A percentile compares a stretch with the other conserved stretches of the same genome.
phyloP scores from a whole-genome alignment of 2,797 vertebrate species.

The Erethizon dorsatum region DNA sequence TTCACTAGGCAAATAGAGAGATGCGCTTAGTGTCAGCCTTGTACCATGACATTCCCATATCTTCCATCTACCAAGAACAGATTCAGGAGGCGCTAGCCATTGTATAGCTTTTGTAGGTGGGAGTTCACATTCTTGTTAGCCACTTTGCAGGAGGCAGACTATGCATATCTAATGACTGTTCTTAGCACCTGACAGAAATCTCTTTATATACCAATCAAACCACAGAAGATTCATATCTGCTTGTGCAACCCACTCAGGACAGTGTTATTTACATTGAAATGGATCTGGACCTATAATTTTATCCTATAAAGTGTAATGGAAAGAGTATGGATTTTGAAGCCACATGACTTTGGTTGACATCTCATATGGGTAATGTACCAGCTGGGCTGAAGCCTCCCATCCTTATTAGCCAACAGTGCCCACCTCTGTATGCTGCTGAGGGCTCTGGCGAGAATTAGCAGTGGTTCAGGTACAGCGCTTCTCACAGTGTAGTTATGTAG shows the following conservation, averaged over 20 bases:
- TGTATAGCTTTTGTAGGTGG: background rate
- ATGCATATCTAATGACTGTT: background rate
- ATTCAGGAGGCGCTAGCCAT: background rate
- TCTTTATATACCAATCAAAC: background rate
- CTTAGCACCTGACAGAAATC: background rate
- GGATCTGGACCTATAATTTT: background rate
- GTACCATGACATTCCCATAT: background rate
- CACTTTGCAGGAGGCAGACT: background rate
- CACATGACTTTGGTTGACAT: background rate
- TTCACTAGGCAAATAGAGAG: background rate
- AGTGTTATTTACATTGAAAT: slow-evolving; percentile 8
- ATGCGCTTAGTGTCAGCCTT: background rate
- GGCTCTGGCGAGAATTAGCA: background rate
- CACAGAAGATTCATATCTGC: background rate
- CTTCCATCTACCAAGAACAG: background rate
- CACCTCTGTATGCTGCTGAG: background rate
- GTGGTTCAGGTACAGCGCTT: background rate
- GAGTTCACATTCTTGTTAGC: background rate
- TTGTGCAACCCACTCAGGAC: background rate
- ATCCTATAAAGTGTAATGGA: background rate
- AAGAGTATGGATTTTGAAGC: background rate
- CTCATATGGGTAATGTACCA: background rate
- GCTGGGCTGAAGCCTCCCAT: background rate
- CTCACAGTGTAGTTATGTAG: background rate
- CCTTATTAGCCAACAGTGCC: background rate